Evolutionary conservation across 2,888 invertebrate genomes (phyloP), one percentile per base, ranked within the genome.

Genomic region (Lithophane leautieri): DNA sequence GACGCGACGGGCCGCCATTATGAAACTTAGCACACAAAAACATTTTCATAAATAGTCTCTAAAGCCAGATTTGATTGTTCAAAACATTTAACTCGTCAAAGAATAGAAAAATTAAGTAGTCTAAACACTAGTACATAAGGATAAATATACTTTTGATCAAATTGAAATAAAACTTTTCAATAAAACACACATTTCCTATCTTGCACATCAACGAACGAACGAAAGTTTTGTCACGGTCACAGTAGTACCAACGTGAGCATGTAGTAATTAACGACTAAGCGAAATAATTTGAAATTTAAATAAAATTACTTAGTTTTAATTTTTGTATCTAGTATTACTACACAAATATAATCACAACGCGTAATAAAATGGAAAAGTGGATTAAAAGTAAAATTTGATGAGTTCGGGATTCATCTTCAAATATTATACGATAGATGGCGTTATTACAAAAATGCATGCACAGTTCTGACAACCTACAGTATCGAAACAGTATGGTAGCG

Each of bases 1-100:
- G 97, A 97, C 97, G 97, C 97, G 97, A 97, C 97, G 97, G 97
- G 96, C 97, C 97, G 97, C 97, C 97, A 97, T 97, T 97, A 97
- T 95, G 95, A 96, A 97, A 96, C 95, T 95, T 94, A 91, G 91
- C 91, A 92, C 96, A 97, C 96, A 96, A 96, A 94, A 96, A 96
- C 96, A 96, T 96, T 93, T 95, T 92, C 85, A 90, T 90, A 85
- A 87, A 85, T 40, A 65, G 68, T 81, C 87, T 84, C 82, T 79
- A 78, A 78, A 79, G 72, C 83, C 56, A 80, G 79, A 87, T 89
- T 82, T 62, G 70, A 70, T 72, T 73, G 67, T 80, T 84, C 60
- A 85, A 73, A 77, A 68, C 66, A 73, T 78, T 72, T 73, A 70
- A 77, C 16, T 81, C 66, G 61, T 72, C 67, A 67, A 68, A 52